Percentiles rank a stretch among this genome's conserved stretches.
These are phyloP conservation scores for Eleutherodactylus coqui DNA, from an alignment of 2,797 vertebrate genomes.

Conservation along the genomic window DNA sequence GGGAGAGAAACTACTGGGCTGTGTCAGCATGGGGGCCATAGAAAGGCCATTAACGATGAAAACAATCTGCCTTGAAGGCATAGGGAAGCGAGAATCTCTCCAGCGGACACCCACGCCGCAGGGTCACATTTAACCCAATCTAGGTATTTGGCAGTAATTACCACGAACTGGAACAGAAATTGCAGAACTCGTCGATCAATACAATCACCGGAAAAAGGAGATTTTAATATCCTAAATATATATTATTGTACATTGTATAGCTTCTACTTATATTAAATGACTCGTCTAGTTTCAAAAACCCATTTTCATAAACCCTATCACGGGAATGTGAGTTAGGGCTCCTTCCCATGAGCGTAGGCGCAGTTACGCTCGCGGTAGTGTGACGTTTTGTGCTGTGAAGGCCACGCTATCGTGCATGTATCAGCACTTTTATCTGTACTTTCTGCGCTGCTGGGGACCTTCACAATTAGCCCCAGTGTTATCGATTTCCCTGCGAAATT, in stretches of 20 bases:
- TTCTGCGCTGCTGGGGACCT: no score
- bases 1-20: constrained; percentile 65
- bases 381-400: no score
- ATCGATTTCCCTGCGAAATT: no score
- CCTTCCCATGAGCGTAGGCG: no score
- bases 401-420: no score
- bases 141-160: not conserved
- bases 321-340: no score
- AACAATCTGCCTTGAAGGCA: constrained; percentile 65
- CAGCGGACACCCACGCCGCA: constrained; percentile 12
- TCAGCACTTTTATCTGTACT: no score
- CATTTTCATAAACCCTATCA: not conserved
- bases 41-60: constrained; percentile 71
- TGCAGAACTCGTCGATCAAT: not conserved
- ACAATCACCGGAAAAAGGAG: not conserved
- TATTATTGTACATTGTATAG: not conserved
- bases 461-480: no score
- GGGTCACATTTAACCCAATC: constrained; percentile 23
- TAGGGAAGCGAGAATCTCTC: constrained; percentile 46
- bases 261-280: no score
- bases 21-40: constrained; percentile 64
- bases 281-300: not conserved
- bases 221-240: not conserved
- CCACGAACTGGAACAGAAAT: not conserved
- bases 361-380: no score